These are phyloP conservation scores for Stratiolaelaps scimitus DNA, from an alignment of 1,140 invertebrate species.

Conservation along the genomic window DNA sequence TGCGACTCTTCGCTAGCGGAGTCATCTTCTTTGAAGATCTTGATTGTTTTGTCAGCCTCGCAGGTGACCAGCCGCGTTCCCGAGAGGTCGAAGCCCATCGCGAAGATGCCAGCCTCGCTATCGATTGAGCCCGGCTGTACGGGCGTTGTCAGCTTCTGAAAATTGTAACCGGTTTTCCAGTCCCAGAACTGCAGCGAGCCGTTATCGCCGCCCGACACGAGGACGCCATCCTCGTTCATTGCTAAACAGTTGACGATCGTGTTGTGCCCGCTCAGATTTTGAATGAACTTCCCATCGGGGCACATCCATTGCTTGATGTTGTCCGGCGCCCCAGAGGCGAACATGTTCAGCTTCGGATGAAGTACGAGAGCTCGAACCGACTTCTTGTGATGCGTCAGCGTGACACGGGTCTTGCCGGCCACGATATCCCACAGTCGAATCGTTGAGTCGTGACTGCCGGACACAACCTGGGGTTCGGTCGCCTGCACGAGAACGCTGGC, in stretches of 20 bases:
- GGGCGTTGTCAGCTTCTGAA: slow-evolving; percentile 77
- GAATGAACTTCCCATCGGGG: slow-evolving; percentile 93
- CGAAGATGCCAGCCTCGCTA: slow-evolving; percentile 92
- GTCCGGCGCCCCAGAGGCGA: slow-evolving; percentile 92
- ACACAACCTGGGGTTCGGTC: slow-evolving; percentile 73
- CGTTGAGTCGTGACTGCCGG: slow-evolving; percentile 56
- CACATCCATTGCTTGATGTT: slow-evolving; percentile 99
- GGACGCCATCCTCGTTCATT: slow-evolving; percentile 79
- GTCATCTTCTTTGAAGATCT: slow-evolving; percentile 97
- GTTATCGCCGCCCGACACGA: slow-evolving; percentile 96
- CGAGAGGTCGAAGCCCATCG: slow-evolving; percentile 84
- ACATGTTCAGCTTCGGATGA: slow-evolving; percentile 87
- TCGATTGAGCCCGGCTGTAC: slow-evolving; percentile 99
- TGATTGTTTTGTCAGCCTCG: slow-evolving; percentile 98
- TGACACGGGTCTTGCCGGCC: slow-evolving; percentile 82
- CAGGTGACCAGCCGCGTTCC: slow-evolving; percentile 84
- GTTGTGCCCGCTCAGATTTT: slow-evolving; percentile 93
- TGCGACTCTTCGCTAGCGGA: slow-evolving; percentile 87
- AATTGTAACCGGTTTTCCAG: slow-evolving; percentile 97
- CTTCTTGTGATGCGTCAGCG: slow-evolving; percentile 98
- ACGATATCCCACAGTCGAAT: slow-evolving; percentile 93
- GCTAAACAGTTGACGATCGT: slow-evolving; percentile 93
- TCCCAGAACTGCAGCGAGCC: slow-evolving; percentile 98
- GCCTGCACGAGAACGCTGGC: slow-evolving; percentile 83
- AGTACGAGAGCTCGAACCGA: slow-evolving; percentile 79